Base-by-base conservation (phyloP, 2,797 vertebrate species). In the Luscinia luscinia region DNA sequence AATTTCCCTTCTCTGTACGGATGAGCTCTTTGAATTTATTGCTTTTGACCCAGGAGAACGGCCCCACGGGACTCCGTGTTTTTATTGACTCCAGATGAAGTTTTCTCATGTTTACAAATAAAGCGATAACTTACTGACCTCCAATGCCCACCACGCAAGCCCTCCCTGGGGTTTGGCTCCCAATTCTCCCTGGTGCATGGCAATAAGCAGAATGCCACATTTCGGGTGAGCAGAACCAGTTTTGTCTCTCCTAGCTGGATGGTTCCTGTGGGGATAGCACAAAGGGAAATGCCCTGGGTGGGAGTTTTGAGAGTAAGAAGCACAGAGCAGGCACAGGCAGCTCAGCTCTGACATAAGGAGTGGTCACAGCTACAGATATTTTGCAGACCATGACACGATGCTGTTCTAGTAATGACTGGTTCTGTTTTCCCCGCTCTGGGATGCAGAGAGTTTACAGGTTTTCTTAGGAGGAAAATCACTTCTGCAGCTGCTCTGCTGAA, bases 31-130 rank as follows among this genome's bases (percentile, higher is more conserved):
- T 94, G 83, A 79, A 90, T 96, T 93, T 94, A 93, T 84, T 90
- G 77, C 94, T 92, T 94, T 84, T 62, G 83, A 91, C 87, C 84
- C 10, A 2, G 57, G 81, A 86, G 84, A 86, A 84, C 2, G 38
- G 38, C 49, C 94, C 85, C 91, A 67, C 0, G 13, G 77, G 85
- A 96, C 80, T 80, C 41, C 2, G 4, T 77, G 83, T 51, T 96
- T 94, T 93, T 84, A 96, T 84, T 94, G 87, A 91, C 85, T 87
- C 90, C 96, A 96, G 93, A 82, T 90, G 74, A 96, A 95, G 22
- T 78, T 95, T 95, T 88, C 64, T 80, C 40, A 15, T 87, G 95
- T 96, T 96, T 97, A 96, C 94, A 96, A 96, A 94, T 77, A 91
- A 70, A 91, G 61, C 0, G 61, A 96, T 94, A 93, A 91, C 93